A percentile compares a stretch with the other conserved stretches of the same genome.
Evolutionary conservation across 2,888 invertebrate species (phyloP).

Genomic region (Orthosia cruda): DNA sequence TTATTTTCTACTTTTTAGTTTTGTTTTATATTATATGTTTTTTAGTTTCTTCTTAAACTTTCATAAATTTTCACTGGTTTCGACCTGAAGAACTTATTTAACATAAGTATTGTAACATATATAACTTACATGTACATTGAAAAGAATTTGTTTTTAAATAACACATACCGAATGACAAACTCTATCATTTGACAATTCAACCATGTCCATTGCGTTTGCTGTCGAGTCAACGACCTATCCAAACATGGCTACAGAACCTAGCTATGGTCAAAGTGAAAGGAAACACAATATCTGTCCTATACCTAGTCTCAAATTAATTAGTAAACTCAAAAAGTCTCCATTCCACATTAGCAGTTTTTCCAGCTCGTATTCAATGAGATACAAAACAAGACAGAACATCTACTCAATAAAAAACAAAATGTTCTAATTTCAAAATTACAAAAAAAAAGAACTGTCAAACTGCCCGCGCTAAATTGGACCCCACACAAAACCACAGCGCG

Average conservation of each 20-base stretch:
- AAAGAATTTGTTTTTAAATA: neutral
- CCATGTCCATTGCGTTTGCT: neutral
- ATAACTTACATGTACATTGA: no score
- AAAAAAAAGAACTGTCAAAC: neutral
- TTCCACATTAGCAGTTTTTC: no score
- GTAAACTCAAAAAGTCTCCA: no score
- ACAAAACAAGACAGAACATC: neutral
- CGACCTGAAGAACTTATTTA: no score
- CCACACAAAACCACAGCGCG: conserved; percentile 28
- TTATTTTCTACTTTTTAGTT: no score
- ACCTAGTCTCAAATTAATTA: no score
- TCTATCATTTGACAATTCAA: neutral
- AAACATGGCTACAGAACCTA: no score
- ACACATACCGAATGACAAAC: neutral
- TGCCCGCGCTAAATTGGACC: conserved; percentile 30
- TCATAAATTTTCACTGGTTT: no score
- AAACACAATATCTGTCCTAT: neutral
- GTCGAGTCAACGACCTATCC: no score
- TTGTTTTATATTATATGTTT: no score
- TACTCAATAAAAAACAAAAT: neutral
- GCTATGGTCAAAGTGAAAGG: neutral
- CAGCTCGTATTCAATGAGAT: neutral
- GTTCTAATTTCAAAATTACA: neutral
- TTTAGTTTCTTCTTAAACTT: no score
- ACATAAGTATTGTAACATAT: no score